phyloP scores from a whole-genome alignment of 1,140 invertebrate species.

The Cydia strobilella region DNA sequence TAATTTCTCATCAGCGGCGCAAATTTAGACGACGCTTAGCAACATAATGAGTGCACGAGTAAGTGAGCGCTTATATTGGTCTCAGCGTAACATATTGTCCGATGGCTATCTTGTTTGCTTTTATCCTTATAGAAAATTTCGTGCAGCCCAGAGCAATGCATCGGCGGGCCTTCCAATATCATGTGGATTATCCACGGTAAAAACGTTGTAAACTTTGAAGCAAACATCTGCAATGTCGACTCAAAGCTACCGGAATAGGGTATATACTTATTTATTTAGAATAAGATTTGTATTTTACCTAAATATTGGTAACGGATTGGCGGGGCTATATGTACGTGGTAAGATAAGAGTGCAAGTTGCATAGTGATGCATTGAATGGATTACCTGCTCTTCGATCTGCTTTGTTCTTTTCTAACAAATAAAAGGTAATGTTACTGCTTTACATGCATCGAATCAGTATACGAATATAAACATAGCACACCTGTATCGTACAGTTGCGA shows the following conservation, averaged over 20 bases:
- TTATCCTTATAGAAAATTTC: constrained; percentile 80
- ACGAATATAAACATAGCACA: background rate
- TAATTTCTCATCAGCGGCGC: background rate
- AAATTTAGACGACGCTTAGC: constrained; percentile 11
- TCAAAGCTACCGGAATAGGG: constrained; percentile 47
- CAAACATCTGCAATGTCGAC: constrained; percentile 50
- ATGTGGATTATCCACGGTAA: constrained; percentile 72
- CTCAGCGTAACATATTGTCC: constrained; percentile 58
- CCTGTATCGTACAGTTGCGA: background rate
- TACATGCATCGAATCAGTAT: constrained; percentile 1
- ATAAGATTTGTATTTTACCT: constrained; percentile 75
- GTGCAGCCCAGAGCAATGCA: constrained; percentile 77
- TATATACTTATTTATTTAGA: constrained; percentile 42
- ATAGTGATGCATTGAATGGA: constrained; percentile 76
- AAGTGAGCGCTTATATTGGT: constrained; percentile 39
- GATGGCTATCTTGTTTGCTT: constrained; percentile 79
- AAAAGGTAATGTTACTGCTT: constrained; percentile 46
- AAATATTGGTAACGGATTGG: constrained; percentile 79
- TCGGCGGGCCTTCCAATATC: constrained; percentile 77
- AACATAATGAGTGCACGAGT: constrained; percentile 37
- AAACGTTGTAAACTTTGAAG: constrained; percentile 66
- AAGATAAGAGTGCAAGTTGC: constrained; percentile 69
- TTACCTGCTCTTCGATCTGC: constrained; percentile 60
- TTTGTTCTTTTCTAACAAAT: constrained; percentile 52
- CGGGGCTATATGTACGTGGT: constrained; percentile 64